Base-by-base conservation (phyloP, 35 echinoderm and acorn worm genomes). In the Lytechinus pictus region DNA sequence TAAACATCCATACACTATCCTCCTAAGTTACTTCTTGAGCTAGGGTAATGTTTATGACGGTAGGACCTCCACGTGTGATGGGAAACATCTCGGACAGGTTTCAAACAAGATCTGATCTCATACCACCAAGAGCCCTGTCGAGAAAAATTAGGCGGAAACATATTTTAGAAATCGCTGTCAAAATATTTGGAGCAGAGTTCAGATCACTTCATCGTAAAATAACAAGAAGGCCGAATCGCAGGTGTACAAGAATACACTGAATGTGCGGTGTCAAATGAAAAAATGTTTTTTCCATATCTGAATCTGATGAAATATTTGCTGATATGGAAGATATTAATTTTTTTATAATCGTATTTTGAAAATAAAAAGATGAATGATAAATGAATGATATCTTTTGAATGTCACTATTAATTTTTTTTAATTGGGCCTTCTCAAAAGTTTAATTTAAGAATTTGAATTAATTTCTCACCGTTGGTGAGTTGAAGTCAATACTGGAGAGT, bases 141-240 rank as follows among this genome's bases (percentile, higher is more conserved):
- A 79, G 66, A 79, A 79, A 79, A 79, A 79, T 79, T 79, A 79
- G 66, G 66, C 66, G 66, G 66, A 79, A 79, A 79, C 66, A 79
- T 79, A 79, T 79, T 79, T 79, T 79, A 79, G 66, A 79, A 79
- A 79, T 79, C 66, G 66, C 66, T 79, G 66, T 79, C 66, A 79
- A 79, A 79, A 79, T 79, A 79, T 79, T 79, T 79, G 66, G 66
- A 79, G 66, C 66, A 79, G 16, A 79, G 66, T 79, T 79, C 66
- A 79, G 21, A 79, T 79, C 66, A 79, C 66, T 79, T 13, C 56
- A 58, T 58, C 66, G 66, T 79, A 79, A 79, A 79, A 16, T 79
- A 79, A 79, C 66, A 79, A 79, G 66, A 79, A 79, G 66, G 66
- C 21, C n/a, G 66, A 79, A n/a, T 79, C n/a, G 66, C 66, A 79